Conservation (phyloP, 2,113 vertebrate species). For the Odontesthes bonariensis region DNA sequence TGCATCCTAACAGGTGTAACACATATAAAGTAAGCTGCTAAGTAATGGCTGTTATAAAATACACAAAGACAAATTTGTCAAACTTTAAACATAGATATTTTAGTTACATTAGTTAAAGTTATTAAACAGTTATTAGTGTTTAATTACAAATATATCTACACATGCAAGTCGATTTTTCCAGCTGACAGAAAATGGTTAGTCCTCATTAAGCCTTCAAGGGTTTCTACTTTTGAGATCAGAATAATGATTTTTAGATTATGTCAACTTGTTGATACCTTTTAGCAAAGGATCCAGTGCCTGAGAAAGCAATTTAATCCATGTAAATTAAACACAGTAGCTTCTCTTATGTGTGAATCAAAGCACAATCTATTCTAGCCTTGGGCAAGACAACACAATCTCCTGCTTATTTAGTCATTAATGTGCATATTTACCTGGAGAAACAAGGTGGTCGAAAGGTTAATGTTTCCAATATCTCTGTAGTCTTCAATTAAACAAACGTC, state of each 20-base stretch:
- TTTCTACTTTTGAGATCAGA: neutral
- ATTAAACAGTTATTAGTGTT: neutral
- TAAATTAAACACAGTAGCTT: conserved; percentile 52
- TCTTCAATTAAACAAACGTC: conserved; percentile 57
- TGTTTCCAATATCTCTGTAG: conserved; percentile 56
- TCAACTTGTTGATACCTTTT: conserved; percentile 3
- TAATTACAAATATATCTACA: neutral
- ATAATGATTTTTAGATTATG: neutral
- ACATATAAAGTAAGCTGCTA: neutral
- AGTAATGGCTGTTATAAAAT: neutral
- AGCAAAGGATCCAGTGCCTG: neutral
- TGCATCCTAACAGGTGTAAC: neutral
- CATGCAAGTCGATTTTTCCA: neutral
- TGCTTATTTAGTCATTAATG: conserved; percentile 71
- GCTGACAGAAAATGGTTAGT: neutral
- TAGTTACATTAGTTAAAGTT: neutral
- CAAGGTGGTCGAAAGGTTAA: conserved; percentile 63
- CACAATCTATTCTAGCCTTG: conserved; percentile 66
- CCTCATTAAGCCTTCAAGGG: neutral
- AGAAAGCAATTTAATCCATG: conserved; percentile 19
- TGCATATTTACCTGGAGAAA: conserved; percentile 68
- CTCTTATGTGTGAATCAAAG: conserved; percentile 42
- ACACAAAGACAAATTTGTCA: neutral
- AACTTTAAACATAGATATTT: neutral
- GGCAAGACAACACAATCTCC: conserved; percentile 71